phyloP scores from a whole-genome alignment of 2,797 vertebrate genomes.

The Lycodopsis pacificus region DNA sequence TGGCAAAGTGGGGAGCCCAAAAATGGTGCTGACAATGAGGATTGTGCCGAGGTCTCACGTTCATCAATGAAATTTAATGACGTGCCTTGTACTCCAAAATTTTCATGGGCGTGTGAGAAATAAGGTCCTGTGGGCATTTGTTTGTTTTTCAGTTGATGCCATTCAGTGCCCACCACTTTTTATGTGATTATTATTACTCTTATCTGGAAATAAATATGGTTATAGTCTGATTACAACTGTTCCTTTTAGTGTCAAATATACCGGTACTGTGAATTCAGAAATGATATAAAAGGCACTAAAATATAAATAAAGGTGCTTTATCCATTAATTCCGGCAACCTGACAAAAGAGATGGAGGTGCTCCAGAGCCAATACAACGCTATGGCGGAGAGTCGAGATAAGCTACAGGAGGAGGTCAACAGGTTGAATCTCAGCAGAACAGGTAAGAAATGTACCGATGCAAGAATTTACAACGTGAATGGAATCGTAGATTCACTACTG shows the following conservation, averaged over 20 bases:
- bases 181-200: background rate
- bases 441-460: constrained; percentile 16
- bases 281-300: background rate
- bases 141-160: background rate
- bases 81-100: fast-evolving
- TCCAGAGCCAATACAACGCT: constrained; percentile 28
- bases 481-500: background rate
- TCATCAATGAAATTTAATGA: constrained; percentile 38
- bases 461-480: background rate
- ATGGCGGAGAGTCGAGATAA: constrained; percentile 10
- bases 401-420: constrained; percentile 19
- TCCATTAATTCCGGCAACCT: background rate
- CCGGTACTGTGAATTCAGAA: background rate
- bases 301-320: background rate
- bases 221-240: background rate
- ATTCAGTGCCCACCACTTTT: background rate
- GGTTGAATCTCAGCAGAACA: background rate
- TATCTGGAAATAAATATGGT: background rate
- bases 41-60: constrained; percentile 22
- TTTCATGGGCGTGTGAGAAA: constrained; percentile 58
- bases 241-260: background rate
- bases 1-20: constrained; percentile 53
- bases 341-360: constrained; percentile 17
- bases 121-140: background rate
- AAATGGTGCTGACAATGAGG: background rate